These are phyloP conservation scores for Ptilodon capucinus DNA, from an alignment of 2,888 invertebrate species.

Conservation along the genomic window DNA sequence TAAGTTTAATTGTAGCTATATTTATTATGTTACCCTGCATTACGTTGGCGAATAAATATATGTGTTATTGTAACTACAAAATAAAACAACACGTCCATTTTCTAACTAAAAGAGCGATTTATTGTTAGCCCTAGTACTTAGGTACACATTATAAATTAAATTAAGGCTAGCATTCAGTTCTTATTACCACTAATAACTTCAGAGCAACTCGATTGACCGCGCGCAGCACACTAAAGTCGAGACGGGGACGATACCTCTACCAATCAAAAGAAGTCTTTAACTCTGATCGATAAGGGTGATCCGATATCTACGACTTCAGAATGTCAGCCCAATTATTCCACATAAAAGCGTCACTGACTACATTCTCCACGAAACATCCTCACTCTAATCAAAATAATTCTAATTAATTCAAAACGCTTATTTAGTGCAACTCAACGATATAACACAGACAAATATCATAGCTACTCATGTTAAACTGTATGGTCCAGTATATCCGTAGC, in stretches of 20 bases:
- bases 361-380: constrained; percentile 23
- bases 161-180: constrained; percentile 82
- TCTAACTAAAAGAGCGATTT: constrained; percentile 81
- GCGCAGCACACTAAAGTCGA: constrained; percentile 6
- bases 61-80: constrained; percentile 26
- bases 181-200: constrained; percentile 59
- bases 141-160: constrained; percentile 72
- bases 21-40: too few species aligned
- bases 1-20: background rate
- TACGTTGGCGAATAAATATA: too few species aligned
- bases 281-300: background rate
- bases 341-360: constrained; percentile 47
- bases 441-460: constrained; percentile 31
- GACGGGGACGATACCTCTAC: background rate
- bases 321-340: constrained; percentile 35
- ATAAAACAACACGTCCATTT: constrained; percentile 71
- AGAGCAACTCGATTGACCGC: constrained; percentile 19
- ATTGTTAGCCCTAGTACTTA: constrained; percentile 78
- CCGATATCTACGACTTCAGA: constrained; percentile 20
- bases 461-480: constrained; percentile 27
- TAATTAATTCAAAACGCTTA: constrained; percentile 56
- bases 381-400: constrained; percentile 56
- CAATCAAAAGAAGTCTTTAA: background rate
- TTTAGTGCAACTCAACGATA: constrained; percentile 51
- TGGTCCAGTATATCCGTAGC: constrained; percentile 33